Evolutionary conservation across 2,797 vertebrate species (phyloP), one percentile per base, ranked within the genome.

Genomic region (Hephaestus fuliginosus): DNA sequence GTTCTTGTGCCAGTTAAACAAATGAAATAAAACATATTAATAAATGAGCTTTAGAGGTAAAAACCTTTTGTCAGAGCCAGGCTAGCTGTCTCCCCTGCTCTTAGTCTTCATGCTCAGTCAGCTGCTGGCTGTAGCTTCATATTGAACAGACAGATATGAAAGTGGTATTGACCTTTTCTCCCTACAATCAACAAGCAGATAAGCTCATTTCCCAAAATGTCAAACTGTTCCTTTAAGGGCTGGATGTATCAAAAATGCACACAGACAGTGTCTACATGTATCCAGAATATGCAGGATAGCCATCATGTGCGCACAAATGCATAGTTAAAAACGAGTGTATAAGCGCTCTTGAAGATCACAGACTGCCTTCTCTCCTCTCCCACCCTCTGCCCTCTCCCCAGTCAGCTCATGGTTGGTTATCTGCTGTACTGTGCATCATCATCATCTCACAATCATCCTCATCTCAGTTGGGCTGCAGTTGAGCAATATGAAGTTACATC

Each of bases 401-500:
- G 78, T 83, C 82, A 83, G 88, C 83, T 87, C 83, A 63, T 81
- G 85, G 84, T 89, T 83, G 88, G 86, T 87, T 86, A 82, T 94
- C 80, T 92, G 83, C 91, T 92, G 93, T 92, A 90, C 90, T 86
- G 92, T 88, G 87, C 72, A n/a, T 85, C 52, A 25, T 85, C 52
- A 25, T 94, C 93, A 95, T 93, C 93, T 95, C 93, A 85, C 61
- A 55, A 39, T 82, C 81, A 69, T 89, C 78, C 46, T 90, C 83
- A 63, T 91, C 88, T 92, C 81, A 66, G 70, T 80, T 33, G 51
- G 25, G 52, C 71, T 28, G 43, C 76, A 75, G 78, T 60, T 46
- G 49, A 79, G 66, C 69, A 73, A 69, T 28, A 66, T 69, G 53
- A 79, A 64, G 58, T 77, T 63, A 22, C 76, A 70, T 67, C 64